Evolutionary conservation across 2,888 invertebrate species (phyloP), one percentile per base, ranked within the genome.

Genomic region (Steinernema hermaphroditum): DNA sequence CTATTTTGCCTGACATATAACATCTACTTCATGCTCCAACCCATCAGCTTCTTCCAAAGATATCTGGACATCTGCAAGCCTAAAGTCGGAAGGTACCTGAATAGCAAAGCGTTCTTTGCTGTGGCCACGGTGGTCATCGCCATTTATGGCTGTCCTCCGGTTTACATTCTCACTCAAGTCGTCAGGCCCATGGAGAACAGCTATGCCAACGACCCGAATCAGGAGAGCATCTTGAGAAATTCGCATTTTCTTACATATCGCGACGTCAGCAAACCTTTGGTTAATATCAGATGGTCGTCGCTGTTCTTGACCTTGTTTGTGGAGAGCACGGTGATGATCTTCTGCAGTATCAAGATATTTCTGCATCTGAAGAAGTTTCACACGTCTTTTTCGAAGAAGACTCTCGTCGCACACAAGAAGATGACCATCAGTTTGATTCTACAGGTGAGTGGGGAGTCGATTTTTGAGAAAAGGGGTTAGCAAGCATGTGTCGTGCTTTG

Each of bases 41-140:
- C 62, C 1, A 14, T 62, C 29, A 27, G 27, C 62, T 62, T 62
- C 62, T 34, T 62, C 62, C 62, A 62, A 62, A 22, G 62, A 6
- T 62, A 62, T n/a, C 19, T 62, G 6, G 62, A 16, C 29, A 62
- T 62, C 34, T 62, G 62, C 62, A 29, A 34, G 14, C 62, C 62
- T 4, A 32, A 29, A 32, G 1, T 62, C 32, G 27, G 29, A 24
- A 62, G 32, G 27, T 62, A 62, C 62, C 4, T 32, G 19, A 32
- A 32, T 32, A 29, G 29, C 16, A 62, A 29, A 12, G 32, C 62
- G 16, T 34, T 29, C n/a, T 62, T 62, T 19, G 32, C 32, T 2
- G 29, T 9, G 22, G 27, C 29, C 62, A 8, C 19, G 1, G 14
- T 16, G 8, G 29, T 62, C 16, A 62, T 27, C 62, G 19, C n/a